A percentile compares a stretch with the other conserved stretches of the same genome.
phyloP scores from a whole-genome alignment of 1,140 invertebrate species.

The Hylaeus anthracinus region DNA sequence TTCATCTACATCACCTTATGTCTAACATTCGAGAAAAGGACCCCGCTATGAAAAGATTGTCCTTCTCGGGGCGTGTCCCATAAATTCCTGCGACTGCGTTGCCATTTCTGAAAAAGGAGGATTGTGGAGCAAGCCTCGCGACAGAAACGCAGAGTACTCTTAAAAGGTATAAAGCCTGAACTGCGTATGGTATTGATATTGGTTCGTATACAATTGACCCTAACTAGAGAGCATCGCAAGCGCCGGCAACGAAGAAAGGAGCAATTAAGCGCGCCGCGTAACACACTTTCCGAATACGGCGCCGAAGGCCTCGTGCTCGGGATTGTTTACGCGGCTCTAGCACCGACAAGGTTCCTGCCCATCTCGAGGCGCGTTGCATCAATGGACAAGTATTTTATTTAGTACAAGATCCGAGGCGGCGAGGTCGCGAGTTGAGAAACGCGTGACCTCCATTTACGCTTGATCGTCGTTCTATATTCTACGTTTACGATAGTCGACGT shows the following conservation, averaged over 20 bases:
- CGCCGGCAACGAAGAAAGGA: slow-evolving; percentile 42
- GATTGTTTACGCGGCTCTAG: slow-evolving; percentile 38
- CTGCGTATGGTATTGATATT: slow-evolving; percentile 8
- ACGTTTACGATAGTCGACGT: no score
- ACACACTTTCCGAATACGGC: slow-evolving; percentile 65
- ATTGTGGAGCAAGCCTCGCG: not conserved
- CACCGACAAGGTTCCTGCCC: slow-evolving; percentile 46
- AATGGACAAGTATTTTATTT: slow-evolving; percentile 54
- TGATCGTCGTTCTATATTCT: no score
- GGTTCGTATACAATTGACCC: slow-evolving; percentile 15
- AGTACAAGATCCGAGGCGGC: slow-evolving; percentile 21
- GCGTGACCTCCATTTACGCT: no score
- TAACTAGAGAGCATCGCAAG: slow-evolving; percentile 29
- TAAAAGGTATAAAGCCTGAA: slow-evolving; percentile 1
- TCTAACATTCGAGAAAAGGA: no score
- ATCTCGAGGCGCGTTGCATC: slow-evolving; percentile 52
- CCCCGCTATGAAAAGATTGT: not conserved
- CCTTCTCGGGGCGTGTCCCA: no score
- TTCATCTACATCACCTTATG: no score
- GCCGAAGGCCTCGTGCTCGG: slow-evolving; percentile 47
- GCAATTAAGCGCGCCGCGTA: slow-evolving; percentile 66
- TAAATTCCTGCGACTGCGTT: not conserved
- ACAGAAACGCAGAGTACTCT: not conserved
- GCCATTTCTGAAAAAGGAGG: not conserved
- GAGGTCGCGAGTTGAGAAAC: slow-evolving; percentile 47